Conservation (phyloP, 2,797 vertebrate species). For the Chelidonichthys spinosus region DNA sequence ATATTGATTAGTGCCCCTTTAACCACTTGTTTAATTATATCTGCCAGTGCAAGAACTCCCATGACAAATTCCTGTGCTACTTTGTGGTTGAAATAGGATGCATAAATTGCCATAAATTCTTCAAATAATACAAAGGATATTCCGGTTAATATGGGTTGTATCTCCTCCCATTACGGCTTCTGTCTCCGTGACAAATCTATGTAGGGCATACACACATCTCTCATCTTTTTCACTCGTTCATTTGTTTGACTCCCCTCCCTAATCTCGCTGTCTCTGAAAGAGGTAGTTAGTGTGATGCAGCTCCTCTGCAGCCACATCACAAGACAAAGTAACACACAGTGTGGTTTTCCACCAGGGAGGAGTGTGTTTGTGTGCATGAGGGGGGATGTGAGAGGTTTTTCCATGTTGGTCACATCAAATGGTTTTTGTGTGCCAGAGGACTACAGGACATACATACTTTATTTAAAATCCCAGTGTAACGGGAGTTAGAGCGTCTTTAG, state of each 20-base stretch:
- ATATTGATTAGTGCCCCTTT: background rate
- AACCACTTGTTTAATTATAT: background rate
- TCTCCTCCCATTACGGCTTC: background rate
- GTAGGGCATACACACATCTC: constrained; percentile 27
- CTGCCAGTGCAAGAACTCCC: background rate
- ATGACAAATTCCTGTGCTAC: background rate
- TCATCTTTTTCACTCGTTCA: constrained; percentile 22
- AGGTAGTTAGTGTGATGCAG: constrained; percentile 53
- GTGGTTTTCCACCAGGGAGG: constrained; percentile 24
- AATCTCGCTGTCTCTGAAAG: constrained; percentile 48
- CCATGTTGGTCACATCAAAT: constrained; percentile 23
- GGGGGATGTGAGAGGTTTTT: background rate
- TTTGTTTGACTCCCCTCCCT: constrained; percentile 43
- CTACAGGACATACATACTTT: constrained; percentile 14
- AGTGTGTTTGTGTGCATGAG: background rate
- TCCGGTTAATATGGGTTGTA: background rate
- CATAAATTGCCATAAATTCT: background rate
- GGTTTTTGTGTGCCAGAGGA: constrained; percentile 27
- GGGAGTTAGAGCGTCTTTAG: background rate
- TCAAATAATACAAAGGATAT: background rate
- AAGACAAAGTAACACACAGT: constrained; percentile 48
- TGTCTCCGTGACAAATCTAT: constrained; percentile 18
- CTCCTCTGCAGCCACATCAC: constrained; percentile 56
- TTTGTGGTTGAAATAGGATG: too few species aligned
- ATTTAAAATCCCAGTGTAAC: background rate